Base-by-base conservation (phyloP, 2,888 invertebrate species). In the Antitype chi region DNA sequence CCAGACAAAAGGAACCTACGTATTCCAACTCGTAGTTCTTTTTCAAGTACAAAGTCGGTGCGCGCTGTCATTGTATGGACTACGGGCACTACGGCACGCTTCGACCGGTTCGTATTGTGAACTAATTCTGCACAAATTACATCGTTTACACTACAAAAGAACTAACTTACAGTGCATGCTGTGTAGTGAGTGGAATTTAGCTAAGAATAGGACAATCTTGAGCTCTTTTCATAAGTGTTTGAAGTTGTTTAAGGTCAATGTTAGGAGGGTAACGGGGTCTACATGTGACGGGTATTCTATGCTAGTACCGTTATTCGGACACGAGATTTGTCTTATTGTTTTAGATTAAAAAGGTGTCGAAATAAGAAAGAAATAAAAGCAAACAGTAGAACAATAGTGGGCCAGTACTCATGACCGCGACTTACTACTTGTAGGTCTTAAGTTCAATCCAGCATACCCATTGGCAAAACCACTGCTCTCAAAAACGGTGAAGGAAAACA, bases 41-140 rank as follows among this genome's bases (percentile, higher is more conserved):
- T 38, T 32, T 43, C 20, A 52, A 43, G 55, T 63, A 32, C 62
- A 28, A 43, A 49, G 8, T 28, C 55, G 5, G 62, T 72, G 43
- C 49, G 57, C 69, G 57, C 47, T 66, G 47, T 28, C 76, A 68
- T 63, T 71, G 62, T 71, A 25, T 55, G 17, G 4, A 43, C 49
- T 15, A 7, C 64, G 32, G 63, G 23, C 0, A 57, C 32, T 11
- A 13, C 62, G 38, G 64, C 67, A 68, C 53, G 62, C 53, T 67
- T 68, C 32, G 38, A 49, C 47, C 17, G 28, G 15, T 17, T 55
- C 55, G 78, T 83, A 78, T 81, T 81, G 81, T 81, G 7, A 32
- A 47, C 63, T 78, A 78, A 81, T 81, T 38, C 71, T 49, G 15
- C 38, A 38, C 71, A 71, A 71, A 81, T 78, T 53, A 59, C 49